phyloP scores from a whole-genome alignment of 2,888 invertebrate species.

The Thymelicus lineola region DNA sequence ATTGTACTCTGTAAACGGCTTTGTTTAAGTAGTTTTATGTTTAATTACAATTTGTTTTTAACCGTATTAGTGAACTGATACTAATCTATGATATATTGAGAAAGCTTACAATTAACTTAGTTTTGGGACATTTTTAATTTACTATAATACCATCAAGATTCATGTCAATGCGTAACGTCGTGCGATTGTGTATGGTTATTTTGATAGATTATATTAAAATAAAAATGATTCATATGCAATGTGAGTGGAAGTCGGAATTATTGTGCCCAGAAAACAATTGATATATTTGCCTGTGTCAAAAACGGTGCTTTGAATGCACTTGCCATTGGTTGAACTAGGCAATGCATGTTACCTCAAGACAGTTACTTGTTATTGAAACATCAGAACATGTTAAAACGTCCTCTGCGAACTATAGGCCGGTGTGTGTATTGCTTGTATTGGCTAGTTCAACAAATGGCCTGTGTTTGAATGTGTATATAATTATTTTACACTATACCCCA shows the following conservation, averaged over 20 bases:
- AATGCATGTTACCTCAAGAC: background rate
- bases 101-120: constrained; percentile 62
- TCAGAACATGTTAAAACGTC: too few relatives aligned
- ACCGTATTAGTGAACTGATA: constrained; percentile 67
- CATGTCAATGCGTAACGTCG: background rate
- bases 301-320: constrained; percentile 66
- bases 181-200: background rate
- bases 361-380: too few relatives aligned
- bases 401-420: too few relatives aligned
- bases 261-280: constrained; percentile 61
- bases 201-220: constrained; percentile 27
- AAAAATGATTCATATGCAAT: constrained; percentile 28
- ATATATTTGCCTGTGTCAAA: constrained; percentile 75
- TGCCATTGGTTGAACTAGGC: background rate
- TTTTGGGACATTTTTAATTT: constrained; percentile 53
- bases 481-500: constrained; percentile 64
- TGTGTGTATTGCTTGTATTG: background rate
- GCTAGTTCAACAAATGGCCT: background rate
- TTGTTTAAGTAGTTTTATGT: constrained; percentile 59
- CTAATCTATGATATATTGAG: constrained; percentile 60
- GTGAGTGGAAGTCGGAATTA: constrained; percentile 42
- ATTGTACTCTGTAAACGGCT: constrained; percentile 56
- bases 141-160: constrained; percentile 26
- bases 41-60: constrained; percentile 55
- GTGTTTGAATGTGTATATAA: constrained; percentile 64